Conservation (phyloP, 2,797 vertebrate genomes). For the Limnodromus scolopaceus region DNA sequence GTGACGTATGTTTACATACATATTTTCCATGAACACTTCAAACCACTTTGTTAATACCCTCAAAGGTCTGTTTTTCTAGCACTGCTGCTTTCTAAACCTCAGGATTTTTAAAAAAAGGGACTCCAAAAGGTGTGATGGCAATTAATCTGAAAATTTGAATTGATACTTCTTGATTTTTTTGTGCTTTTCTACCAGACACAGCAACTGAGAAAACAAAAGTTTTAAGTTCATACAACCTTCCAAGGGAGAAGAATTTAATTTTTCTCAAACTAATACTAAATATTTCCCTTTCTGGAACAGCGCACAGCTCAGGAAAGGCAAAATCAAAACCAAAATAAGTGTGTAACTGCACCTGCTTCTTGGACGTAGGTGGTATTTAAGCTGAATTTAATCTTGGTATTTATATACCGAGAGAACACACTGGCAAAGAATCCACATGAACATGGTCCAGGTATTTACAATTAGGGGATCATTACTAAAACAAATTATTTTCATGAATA, state of each 20-base stretch:
- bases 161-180: not conserved
- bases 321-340: not conserved
- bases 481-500: slow-evolving; percentile 22
- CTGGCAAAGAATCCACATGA: slow-evolving; percentile 3
- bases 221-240: not conserved
- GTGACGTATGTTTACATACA: not conserved
- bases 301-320: not conserved
- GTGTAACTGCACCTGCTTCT: not conserved
- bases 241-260: not conserved
- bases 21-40: not conserved
- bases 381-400: slow-evolving; percentile 34
- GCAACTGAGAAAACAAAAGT: not conserved
- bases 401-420: not conserved
- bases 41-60: not conserved
- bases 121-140: not conserved
- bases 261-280: not conserved
- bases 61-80: not conserved
- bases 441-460: not conserved
- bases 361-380: slow-evolving; percentile 8
- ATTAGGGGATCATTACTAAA: slow-evolving; percentile 26
- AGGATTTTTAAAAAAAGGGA: not conserved
- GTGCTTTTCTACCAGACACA: not conserved
- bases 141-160: not conserved
- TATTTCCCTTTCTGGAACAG: not conserved
- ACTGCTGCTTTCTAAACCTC: not conserved